Evolutionary conservation across 2,797 vertebrate species (phyloP).

Genomic region (Limnodromus scolopaceus): DNA sequence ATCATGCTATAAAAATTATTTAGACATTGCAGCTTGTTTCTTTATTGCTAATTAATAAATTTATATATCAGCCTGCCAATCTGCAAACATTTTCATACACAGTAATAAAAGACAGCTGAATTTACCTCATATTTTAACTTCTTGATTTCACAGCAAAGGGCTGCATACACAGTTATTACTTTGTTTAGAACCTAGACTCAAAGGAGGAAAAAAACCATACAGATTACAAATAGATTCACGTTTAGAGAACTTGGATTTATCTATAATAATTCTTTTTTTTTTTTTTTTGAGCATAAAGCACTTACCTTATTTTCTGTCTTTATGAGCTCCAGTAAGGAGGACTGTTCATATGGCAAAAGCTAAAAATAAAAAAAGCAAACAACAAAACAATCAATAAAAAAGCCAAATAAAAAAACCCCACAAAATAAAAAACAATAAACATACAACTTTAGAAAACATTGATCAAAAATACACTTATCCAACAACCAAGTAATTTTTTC

Average conservation of each 20-base stretch:
- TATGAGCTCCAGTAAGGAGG: constrained; percentile 93
- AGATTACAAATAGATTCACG: neutral
- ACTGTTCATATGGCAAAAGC: constrained; percentile 96
- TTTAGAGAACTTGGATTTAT: neutral
- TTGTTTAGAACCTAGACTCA: constrained; percentile 93
- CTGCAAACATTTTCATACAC: neutral
- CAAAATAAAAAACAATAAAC: neutral
- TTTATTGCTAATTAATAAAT: constrained; percentile 5
- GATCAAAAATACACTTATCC: neutral
- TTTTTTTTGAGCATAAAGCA: neutral
- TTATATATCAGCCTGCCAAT: neutral
- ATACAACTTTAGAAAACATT: neutral
- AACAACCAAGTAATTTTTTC: neutral
- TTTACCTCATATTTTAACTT: constrained; percentile 97
- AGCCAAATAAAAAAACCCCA: neutral
- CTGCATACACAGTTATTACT: constrained; percentile 98
- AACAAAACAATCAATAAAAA: neutral
- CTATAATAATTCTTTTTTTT: neutral
- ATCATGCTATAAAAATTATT: neutral
- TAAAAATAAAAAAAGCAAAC: constrained; percentile 48
- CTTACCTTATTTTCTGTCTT: constrained; percentile 98
- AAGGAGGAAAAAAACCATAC: neutral
- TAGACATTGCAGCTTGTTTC: neutral
- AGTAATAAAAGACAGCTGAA: neutral
- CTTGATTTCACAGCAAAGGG: constrained; percentile 97